Conservation (phyloP, 2,888 invertebrate genomes). For the Amblyteles armatorius region DNA sequence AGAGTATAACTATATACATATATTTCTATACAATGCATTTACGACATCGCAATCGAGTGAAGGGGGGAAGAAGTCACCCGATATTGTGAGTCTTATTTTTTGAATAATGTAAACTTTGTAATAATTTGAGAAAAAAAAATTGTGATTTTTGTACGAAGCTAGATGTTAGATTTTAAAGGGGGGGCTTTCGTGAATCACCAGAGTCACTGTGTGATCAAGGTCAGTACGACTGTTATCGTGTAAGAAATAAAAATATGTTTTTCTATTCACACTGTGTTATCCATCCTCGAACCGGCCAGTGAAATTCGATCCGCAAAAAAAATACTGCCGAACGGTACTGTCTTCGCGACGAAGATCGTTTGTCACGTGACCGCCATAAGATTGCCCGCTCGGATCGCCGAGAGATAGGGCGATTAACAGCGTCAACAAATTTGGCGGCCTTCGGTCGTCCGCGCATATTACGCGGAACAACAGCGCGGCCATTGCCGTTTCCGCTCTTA, state of each 20-base stretch:
- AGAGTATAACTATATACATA: conserved; percentile 28
- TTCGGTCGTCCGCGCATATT: background rate
- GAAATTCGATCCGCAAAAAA: conserved; percentile 1
- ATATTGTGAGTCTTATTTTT: conserved; percentile 48
- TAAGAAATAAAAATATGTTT: conserved; percentile 31
- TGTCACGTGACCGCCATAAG: background rate
- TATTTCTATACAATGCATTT: conserved; percentile 42
- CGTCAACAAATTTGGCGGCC: background rate
- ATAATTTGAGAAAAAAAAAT: conserved; percentile 28
- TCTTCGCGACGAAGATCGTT: background rate
- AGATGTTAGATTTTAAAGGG: conserved; percentile 14
- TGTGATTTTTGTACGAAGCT: conserved; percentile 51
- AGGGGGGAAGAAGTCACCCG: conserved; percentile 16
- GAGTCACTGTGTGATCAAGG: conserved; percentile 42
- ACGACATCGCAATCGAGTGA: background rate
- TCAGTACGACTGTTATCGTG: conserved; percentile 25
- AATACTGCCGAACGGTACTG: background rate
- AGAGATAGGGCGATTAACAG: conserved; percentile 7
- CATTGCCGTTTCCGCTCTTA: background rate
- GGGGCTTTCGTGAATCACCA: conserved; percentile 4
- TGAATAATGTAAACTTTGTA: conserved; percentile 28
- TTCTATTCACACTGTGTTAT: conserved; percentile 33
- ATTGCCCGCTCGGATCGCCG: background rate
- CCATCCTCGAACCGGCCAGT: background rate
- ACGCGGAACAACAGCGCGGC: background rate